These are phyloP conservation scores for Exaiptasia diaphana DNA, from an alignment of 64 coral and sea anemone genomes.

Conservation along the genomic window DNA sequence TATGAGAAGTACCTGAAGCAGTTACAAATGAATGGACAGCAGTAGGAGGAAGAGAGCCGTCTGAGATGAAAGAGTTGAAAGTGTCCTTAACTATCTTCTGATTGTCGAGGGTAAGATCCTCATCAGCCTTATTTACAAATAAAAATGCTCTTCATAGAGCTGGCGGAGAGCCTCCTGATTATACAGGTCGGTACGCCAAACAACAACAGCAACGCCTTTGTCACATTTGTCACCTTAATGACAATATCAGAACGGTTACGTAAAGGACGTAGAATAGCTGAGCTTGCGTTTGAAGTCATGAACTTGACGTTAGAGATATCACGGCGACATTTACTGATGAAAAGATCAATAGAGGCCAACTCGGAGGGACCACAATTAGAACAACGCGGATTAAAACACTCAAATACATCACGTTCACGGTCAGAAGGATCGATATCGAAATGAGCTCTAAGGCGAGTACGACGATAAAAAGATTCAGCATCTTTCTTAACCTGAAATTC, in stretches of 20 bases:
- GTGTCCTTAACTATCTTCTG: background rate
- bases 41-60: slow-evolving; percentile 14
- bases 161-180: background rate
- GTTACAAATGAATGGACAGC: background rate
- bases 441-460: slow-evolving; percentile 33
- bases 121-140: background rate
- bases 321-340: slow-evolving; percentile 24
- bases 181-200: background rate
- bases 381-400: background rate
- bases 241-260: background rate
- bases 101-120: background rate
- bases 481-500: slow-evolving; percentile 33
- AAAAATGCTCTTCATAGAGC: background rate
- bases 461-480: slow-evolving; percentile 14
- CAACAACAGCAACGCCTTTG: background rate
- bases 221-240: no score
- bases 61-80: background rate
- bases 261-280: background rate
- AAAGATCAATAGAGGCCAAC: slow-evolving; percentile 22
- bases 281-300: background rate
- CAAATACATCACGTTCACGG: slow-evolving; percentile 1
- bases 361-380: slow-evolving; percentile 47
- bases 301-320: background rate
- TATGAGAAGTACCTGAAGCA: background rate
- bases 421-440: background rate